phyloP scores from a whole-genome alignment of 2,113 vertebrate genomes.

The Natator depressus region DNA sequence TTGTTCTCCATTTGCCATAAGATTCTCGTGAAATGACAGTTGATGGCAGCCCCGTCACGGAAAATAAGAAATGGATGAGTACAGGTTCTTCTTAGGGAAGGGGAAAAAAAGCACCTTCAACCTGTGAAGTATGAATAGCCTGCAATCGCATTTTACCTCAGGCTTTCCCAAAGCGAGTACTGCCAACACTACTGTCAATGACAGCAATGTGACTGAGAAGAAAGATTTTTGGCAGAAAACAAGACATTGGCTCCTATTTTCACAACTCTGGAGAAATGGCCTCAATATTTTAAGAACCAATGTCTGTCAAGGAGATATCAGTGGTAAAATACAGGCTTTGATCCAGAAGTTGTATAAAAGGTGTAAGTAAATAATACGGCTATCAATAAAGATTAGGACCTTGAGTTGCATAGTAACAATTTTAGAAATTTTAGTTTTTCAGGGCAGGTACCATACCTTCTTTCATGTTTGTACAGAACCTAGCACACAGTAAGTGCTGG shows the following conservation, averaged over 20 bases:
- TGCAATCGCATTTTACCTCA: constrained; percentile 66
- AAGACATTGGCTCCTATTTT: constrained; percentile 59
- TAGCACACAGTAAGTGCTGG: not conserved
- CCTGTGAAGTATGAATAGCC: constrained; percentile 44
- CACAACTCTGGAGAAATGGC: constrained; percentile 48
- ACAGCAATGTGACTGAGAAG: constrained; percentile 56
- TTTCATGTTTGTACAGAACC: not conserved
- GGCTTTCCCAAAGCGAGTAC: constrained; percentile 64
- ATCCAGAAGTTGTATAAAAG: constrained; percentile 50
- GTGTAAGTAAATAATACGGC: constrained; percentile 42
- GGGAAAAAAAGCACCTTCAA: constrained; percentile 25
- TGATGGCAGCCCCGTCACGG: constrained; percentile 33
- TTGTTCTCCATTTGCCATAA: constrained; percentile 26
- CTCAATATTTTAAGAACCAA: constrained; percentile 65
- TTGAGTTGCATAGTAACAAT: constrained; percentile 3
- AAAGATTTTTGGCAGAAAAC: constrained; percentile 64
- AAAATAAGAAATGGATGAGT: constrained; percentile 13
- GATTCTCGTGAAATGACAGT: constrained; percentile 18
- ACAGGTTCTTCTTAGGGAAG: not conserved
- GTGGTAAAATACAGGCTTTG: constrained; percentile 60
- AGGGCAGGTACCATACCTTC: not conserved
- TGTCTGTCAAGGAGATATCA: constrained; percentile 51
- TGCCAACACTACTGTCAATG: constrained; percentile 61
- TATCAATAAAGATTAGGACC: constrained; percentile 50
- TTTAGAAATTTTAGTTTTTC: not conserved